A percentile compares a stretch with the other conserved stretches of the same genome.
These are phyloP conservation scores for Tipula unca DNA, from an alignment of 2,888 invertebrate genomes.

Conservation along the genomic window DNA sequence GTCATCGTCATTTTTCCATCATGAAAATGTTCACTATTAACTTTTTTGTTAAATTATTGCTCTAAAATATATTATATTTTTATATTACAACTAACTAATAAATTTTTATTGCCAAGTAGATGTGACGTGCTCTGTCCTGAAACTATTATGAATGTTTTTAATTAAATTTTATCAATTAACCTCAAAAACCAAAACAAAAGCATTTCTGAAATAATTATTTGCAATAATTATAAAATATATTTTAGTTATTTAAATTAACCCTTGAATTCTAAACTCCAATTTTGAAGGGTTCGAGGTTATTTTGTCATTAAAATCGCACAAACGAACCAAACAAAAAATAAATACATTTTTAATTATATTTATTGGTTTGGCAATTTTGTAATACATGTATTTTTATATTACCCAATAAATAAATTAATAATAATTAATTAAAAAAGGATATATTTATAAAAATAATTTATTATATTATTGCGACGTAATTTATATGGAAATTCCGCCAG, in stretches of 20 bases:
- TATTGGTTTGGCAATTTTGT: neutral
- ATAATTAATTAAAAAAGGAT: neutral
- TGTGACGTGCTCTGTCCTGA: neutral
- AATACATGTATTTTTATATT: neutral
- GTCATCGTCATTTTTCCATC: neutral
- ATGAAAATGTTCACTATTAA: neutral
- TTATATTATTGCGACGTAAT: neutral
- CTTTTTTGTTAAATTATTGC: neutral
- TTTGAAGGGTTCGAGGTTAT: neutral
- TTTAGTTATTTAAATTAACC: neutral
- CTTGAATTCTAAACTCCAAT: neutral
- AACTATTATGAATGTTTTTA: neutral
- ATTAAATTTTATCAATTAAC: constrained; percentile 14
- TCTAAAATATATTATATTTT: neutral
- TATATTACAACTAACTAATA: neutral
- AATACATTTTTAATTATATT: neutral
- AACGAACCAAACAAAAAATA: neutral
- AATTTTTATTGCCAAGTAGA: neutral
- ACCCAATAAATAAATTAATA: neutral
- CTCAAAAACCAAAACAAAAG: neutral
- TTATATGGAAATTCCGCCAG: neutral
- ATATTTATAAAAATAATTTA: neutral
- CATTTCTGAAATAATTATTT: neutral
- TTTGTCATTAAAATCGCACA: neutral
- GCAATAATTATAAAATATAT: neutral